A percentile compares a stretch with the other conserved stretches of the same genome.
Conservation (phyloP, 2,797 vertebrate genomes). For the Avahi laniger region DNA sequence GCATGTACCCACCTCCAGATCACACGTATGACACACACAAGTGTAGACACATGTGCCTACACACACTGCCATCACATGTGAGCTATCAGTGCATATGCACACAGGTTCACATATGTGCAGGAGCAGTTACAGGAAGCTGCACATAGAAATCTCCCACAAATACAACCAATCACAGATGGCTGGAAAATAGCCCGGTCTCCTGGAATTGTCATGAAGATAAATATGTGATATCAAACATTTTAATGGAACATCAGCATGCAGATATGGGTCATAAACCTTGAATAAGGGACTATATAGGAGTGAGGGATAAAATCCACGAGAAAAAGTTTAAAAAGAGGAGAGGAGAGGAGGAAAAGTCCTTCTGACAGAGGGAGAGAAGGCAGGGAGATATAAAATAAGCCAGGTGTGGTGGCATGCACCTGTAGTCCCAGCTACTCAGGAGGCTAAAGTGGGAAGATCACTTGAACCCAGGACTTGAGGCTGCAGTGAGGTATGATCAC, state of each 20-base stretch:
- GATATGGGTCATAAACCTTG: not conserved
- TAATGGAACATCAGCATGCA: not conserved
- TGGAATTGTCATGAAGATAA: not conserved
- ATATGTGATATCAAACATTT: not conserved
- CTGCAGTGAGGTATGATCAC: no score
- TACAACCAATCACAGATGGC: not conserved
- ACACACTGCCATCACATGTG: not conserved
- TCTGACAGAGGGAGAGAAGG: not conserved
- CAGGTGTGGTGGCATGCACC: not conserved
- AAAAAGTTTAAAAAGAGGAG: not conserved
- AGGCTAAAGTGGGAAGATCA: no score
- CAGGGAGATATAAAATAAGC: not conserved
- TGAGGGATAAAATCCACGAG: not conserved
- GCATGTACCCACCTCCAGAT: not conserved
- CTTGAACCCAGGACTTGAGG: no score
- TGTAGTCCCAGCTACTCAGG: no score
- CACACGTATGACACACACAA: rapidly evolving
- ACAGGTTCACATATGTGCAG: not conserved
- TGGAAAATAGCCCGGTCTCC: not conserved
- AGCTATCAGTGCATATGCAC: not conserved
- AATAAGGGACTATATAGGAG: not conserved
- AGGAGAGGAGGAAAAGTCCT: not conserved
- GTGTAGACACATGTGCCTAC: not conserved
- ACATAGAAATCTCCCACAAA: not conserved
- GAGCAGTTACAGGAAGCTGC: not conserved